These are phyloP conservation scores for Pharmacophagus antenor DNA, from an alignment of 2,888 invertebrate species.

Conservation along the genomic window DNA sequence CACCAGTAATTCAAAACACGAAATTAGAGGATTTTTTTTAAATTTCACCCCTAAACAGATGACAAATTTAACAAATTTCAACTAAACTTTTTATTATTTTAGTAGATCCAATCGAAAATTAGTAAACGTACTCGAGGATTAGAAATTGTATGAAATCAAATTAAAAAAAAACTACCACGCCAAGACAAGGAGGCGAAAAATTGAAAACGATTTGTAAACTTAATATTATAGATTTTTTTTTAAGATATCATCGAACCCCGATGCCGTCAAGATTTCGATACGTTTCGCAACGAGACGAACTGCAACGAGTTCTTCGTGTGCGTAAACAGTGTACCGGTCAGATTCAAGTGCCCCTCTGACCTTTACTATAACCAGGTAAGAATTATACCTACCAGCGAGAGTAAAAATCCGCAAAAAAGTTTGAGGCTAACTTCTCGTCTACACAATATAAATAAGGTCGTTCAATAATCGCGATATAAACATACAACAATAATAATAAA, in stretches of 20 bases:
- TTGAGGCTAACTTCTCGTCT: slow-evolving; percentile 19
- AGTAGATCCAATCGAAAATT: too few species aligned
- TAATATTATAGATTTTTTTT: slow-evolving; percentile 27
- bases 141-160: too few species aligned
- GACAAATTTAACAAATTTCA: too few species aligned
- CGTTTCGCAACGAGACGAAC: slow-evolving; percentile 81
- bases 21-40: too few species aligned
- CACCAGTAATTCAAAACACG: too few species aligned
- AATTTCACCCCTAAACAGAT: too few species aligned
- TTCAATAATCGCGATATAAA: neutral
- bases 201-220: too few species aligned
- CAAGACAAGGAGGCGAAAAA: too few species aligned
- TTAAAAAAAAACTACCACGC: too few species aligned
- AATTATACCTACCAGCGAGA: slow-evolving; percentile 5
- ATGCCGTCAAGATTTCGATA: slow-evolving; percentile 81
- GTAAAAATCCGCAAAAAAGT: slow-evolving; percentile 18
- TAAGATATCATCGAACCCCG: slow-evolving; percentile 38
- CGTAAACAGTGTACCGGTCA: slow-evolving; percentile 78
- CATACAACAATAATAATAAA: neutral
- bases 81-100: too few species aligned
- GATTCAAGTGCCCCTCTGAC: slow-evolving; percentile 83
- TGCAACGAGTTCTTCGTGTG: slow-evolving; percentile 86
- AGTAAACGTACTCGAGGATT: too few species aligned
- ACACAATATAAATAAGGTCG: slow-evolving; percentile 19
- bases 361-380: slow-evolving; percentile 82